Base-by-base conservation (phyloP, 2,113 vertebrate genomes). In the Willisornis vidua region DNA sequence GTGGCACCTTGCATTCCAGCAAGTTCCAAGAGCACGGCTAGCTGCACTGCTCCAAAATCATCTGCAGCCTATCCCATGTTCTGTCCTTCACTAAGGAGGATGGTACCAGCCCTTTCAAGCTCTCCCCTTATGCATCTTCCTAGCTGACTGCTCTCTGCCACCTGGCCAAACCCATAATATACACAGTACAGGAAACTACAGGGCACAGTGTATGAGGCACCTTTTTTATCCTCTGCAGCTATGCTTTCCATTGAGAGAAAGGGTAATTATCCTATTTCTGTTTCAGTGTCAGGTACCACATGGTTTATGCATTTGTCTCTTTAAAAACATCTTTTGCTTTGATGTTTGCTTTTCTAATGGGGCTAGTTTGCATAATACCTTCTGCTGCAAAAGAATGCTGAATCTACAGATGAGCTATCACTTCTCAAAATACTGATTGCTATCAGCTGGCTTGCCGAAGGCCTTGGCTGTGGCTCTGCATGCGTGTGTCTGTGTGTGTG, bases 381-480 rank as follows among this genome's bases (percentile, higher is more conserved):
- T 95, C 71, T 97, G 83, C 95, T 93, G 90, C 85, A 97, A 91
- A 91, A 94, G 95, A 96, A 96, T 96, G 95, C 94, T 95, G 96
- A 97, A 93, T 95, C 85, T 96, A 96, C 94, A 97, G 95, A 97
- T 97, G 92, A 97, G 91, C 87, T 95, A 97, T 97, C 93, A 94
- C 93, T 95, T 94, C 95, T 95, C 73, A 95, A 94, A 97, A 96
- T 95, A 91, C 92, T 97, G 96, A 97, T 97, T 96, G 90, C 91
- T 96, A 96, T 97, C 96, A 97, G 94, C 91, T 96, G 94, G 94
- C 74, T 97, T 97, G 96, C 91, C 77, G 41, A 97, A 87, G 95
- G 97, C 94, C 85, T 96, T 97, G 96, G 96, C 92, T 97, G 66
- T 73, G 75, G 79, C 83, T 96, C 33, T 92, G 91, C 93, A 91